phyloP scores from a whole-genome alignment of 1,140 invertebrate genomes.

The Tetramorium parvispinum region DNA sequence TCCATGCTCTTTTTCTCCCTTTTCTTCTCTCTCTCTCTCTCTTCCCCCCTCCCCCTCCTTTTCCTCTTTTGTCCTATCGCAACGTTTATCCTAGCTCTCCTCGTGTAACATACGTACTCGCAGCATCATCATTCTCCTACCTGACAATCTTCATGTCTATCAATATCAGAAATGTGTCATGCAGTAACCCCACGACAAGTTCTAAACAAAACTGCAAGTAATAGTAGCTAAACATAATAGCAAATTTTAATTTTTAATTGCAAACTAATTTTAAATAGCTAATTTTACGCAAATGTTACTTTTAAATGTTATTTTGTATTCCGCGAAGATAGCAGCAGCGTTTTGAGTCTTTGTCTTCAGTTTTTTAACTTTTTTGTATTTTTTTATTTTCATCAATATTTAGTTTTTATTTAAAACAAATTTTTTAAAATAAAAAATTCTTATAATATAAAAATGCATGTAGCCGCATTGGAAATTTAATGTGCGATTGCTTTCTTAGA shows the following conservation, averaged over 20 bases:
- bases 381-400: neutral
- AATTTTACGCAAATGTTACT: neutral
- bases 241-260: neutral
- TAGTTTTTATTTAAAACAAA: neutral
- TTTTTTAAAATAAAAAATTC: neutral
- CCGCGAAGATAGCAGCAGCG: neutral
- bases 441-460: neutral
- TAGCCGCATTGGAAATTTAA: neutral
- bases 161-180: constrained; percentile 18
- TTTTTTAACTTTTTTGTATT: neutral
- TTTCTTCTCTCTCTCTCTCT: constrained; percentile 1
- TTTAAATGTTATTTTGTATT: neutral
- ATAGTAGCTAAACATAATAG: neutral
- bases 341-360: neutral
- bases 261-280: no score
- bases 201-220: neutral
- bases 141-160: constrained; percentile 32
- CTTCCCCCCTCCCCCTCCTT: neutral
- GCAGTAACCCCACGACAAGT: neutral
- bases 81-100: constrained; percentile 53
- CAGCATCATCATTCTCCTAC: constrained; percentile 27
- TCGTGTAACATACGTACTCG: constrained; percentile 22
- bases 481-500: neutral
- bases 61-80: constrained; percentile 58
- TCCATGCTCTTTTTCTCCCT: neutral